phyloP scores from a whole-genome alignment of 2,113 vertebrate species.

The Ctenodactylus gundi region DNA sequence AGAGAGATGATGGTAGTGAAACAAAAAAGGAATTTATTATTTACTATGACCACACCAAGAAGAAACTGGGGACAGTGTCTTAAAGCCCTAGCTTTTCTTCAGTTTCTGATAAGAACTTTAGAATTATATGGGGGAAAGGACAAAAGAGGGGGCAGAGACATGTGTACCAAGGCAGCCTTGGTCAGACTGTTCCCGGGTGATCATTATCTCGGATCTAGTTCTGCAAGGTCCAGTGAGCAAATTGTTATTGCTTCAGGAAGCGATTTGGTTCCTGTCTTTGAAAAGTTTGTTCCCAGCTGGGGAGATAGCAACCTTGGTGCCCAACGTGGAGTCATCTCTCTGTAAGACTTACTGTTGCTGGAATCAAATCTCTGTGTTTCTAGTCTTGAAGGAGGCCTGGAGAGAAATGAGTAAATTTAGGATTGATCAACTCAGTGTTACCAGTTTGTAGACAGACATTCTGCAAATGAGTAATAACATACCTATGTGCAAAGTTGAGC shows the following conservation, averaged over 20 bases:
- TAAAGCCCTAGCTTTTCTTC: neutral
- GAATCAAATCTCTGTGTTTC: neutral
- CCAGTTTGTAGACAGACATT: neutral
- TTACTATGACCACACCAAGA: neutral
- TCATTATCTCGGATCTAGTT: neutral
- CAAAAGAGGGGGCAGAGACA: neutral
- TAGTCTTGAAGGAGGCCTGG: neutral
- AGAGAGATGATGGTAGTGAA: neutral
- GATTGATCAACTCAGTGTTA: neutral
- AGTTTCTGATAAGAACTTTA: neutral
- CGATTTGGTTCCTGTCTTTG: too few relatives aligned
- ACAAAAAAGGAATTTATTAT: neutral
- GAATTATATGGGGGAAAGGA: neutral
- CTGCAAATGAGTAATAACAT: neutral
- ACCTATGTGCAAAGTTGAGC: neutral
- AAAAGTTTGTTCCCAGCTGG: neutral
- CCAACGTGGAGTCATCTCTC: neutral
- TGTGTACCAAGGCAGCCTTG: neutral
- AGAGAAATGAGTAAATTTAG: neutral
- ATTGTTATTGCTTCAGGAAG: neutral
- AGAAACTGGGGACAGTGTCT: neutral
- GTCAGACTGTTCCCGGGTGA: neutral
- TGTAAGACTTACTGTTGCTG: neutral
- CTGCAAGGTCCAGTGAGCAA: neutral
- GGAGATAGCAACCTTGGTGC: neutral